Evolutionary conservation across 2,888 invertebrate species (phyloP).

Genomic region (Unio pictorum): DNA sequence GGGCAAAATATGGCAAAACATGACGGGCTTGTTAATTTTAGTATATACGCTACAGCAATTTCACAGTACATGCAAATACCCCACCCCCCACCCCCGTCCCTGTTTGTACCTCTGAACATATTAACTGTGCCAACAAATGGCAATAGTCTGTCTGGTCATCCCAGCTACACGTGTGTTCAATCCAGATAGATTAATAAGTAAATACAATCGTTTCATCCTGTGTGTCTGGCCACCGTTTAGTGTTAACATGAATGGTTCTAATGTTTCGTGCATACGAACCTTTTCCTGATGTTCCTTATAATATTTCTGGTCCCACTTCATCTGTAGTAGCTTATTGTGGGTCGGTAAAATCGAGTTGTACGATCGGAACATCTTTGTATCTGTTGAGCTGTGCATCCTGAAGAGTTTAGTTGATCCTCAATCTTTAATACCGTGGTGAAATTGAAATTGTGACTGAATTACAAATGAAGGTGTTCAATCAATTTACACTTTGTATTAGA

Average conservation of each 20-base stretch:
- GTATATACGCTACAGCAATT: no score
- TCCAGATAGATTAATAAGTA: no score
- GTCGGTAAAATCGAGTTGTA: conserved; percentile 69
- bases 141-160: no score
- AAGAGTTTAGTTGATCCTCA: not conserved
- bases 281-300: conserved; percentile 68
- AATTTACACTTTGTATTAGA: conserved; percentile 6
- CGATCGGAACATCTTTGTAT: conserved; percentile 65
- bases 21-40: no score
- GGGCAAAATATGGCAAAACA: no score
- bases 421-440: not conserved
- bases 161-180: no score
- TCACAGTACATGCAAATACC: no score
- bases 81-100: no score
- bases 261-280: conserved; percentile 48
- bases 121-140: no score
- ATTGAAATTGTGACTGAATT: conserved; percentile 1
- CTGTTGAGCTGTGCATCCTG: conserved; percentile 35
- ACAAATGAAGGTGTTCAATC: conserved; percentile 8
- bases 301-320: conserved; percentile 69
- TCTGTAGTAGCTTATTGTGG: conserved; percentile 68
- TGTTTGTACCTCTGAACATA: no score
- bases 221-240: no score
- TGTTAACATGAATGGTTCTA: conserved; percentile 21
- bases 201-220: no score